These are phyloP conservation scores for Bombus waltoni DNA, from an alignment of 1,140 invertebrate species.

Conservation along the genomic window DNA sequence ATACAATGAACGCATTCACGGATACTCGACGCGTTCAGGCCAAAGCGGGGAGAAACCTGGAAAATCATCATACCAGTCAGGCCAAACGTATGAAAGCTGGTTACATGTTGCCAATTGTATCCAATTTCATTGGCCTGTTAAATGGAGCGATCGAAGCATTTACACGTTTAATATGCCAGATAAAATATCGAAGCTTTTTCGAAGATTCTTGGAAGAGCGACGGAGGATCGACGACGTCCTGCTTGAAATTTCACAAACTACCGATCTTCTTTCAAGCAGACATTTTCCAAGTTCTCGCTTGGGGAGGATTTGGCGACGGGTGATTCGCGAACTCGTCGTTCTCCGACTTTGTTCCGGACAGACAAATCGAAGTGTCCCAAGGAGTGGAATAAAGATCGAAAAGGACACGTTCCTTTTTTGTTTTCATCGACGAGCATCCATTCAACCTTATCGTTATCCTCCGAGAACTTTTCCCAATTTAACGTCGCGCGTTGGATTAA, in stretches of 20 bases:
- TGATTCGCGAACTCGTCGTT: neutral
- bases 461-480: neutral
- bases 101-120: conserved; percentile 38
- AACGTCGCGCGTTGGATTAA: neutral
- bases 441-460: neutral
- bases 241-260: neutral
- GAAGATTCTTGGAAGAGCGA: neutral
- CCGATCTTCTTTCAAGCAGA: neutral
- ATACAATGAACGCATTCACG: conserved; percentile 67
- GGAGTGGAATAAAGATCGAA: neutral
- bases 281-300: neutral
- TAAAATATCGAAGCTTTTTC: neutral
- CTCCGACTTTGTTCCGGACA: neutral
- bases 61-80: neutral
- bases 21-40: neutral
- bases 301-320: neutral
- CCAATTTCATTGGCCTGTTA: conserved; percentile 34
- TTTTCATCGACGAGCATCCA: neutral
- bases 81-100: conserved; percentile 1
- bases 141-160: conserved; percentile 48
- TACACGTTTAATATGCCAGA: neutral
- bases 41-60: neutral
- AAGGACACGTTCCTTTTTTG: neutral
- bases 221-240: too few species aligned
- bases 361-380: neutral